Base-by-base conservation (phyloP, 2,797 vertebrate genomes). In the Pelobates cultripes region DNA sequence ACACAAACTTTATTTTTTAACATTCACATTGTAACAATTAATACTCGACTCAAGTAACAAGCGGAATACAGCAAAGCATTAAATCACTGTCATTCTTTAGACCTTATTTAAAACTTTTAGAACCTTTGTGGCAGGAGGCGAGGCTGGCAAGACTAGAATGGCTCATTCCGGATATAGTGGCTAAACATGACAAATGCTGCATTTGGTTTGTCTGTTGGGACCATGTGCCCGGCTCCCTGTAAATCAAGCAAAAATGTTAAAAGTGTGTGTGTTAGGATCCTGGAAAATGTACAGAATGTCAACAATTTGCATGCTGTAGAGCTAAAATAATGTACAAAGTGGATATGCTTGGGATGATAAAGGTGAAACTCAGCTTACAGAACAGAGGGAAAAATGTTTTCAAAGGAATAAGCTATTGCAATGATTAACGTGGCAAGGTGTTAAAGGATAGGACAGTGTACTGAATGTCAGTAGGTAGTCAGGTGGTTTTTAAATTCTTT, bases 131-230 rank as follows among this genome's bases (percentile, higher is more conserved):
- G 66, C 66, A 68, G 14, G 43, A 47, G 15, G 43, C 5, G 42
- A 45, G 40, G 9, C 66, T 6, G 3, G 13, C 9, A 5, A 40
- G 66, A 14, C 69, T 77, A 82, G 75, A 82, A 77, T 45, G 97
- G 97, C 78, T 96, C 85, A 1, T 88, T 95, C 61, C 89, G 93
- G 86, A 99, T 92, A 92, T 98, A 99, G 70, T 93, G 94, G 63
- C 90, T 92, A 91, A 99, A 97, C 95, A 99, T 95, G 78, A 93
- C 73, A 72, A 94, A 97, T 73, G 97, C 96, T 0, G 96, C 96
- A 0, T 87, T 87, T 0, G 97, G 97, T 86, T 95, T 96, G 87
- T 99, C 97, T 0, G 94, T 87, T 68, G 98, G 97, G 75, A 97
- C 97, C 97, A 99, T 99, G 93, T 99, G 98, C 82, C 98, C 97